These are phyloP conservation scores for Aselliscus stoliczkanus DNA, from an alignment of 2,797 vertebrate species.

Conservation along the genomic window DNA sequence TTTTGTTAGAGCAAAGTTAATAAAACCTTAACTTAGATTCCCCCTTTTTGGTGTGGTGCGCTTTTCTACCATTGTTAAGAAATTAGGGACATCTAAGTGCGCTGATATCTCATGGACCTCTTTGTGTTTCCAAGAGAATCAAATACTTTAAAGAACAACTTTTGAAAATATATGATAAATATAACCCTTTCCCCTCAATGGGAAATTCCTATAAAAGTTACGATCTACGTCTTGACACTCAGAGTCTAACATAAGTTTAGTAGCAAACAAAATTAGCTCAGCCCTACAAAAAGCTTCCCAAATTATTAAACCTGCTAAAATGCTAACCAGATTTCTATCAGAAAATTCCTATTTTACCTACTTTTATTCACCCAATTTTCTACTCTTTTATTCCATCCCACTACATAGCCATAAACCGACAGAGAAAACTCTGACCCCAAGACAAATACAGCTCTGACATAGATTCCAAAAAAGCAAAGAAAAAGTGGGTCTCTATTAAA, in stretches of 20 bases:
- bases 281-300: background rate
- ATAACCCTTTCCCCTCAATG: background rate
- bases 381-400: background rate
- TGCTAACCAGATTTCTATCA: background rate
- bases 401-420: background rate
- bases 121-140: background rate
- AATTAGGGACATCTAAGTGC: background rate
- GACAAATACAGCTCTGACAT: background rate
- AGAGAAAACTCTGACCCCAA: background rate
- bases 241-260: background rate
- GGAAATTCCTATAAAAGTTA: background rate
- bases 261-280: background rate
- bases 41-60: background rate
- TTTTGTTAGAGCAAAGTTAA: background rate
- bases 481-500: background rate
- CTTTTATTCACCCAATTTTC: background rate
- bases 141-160: slow-evolving; percentile 5
- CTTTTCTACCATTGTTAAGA: background rate
- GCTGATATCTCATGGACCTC: background rate
- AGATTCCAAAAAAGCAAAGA: slow-evolving; percentile 22
- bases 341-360: background rate
- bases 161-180: background rate
- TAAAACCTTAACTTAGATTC: background rate
- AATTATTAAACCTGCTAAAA: background rate
- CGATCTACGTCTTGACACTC: background rate